Evolutionary conservation across 2,888 invertebrate species (phyloP).

Genomic region (Drosophila crucigera): DNA sequence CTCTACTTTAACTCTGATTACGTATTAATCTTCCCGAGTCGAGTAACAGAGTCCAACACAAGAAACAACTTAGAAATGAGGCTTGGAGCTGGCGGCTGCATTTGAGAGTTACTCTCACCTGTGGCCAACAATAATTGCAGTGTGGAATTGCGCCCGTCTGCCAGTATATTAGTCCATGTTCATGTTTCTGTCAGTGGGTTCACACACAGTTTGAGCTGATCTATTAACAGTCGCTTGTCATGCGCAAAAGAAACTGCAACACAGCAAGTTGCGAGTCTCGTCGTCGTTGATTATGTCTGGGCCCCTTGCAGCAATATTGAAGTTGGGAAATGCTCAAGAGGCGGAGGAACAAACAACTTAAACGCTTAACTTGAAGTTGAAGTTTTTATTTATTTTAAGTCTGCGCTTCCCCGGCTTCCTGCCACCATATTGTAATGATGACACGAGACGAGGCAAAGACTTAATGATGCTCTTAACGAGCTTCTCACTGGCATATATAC

Average conservation of each 20-base stretch:
- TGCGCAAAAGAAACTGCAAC: constrained; percentile 11
- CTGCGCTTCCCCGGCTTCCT: constrained; percentile 52
- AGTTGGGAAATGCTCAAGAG: constrained; percentile 70
- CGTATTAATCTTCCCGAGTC: no score
- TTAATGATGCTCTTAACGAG: constrained; percentile 72
- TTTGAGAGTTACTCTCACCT: constrained; percentile 18
- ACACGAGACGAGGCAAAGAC: constrained; percentile 43
- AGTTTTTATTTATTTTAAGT: constrained; percentile 78
- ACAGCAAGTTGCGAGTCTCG: neutral
- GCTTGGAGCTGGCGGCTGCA: constrained; percentile 24
- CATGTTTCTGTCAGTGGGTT: constrained; percentile 46
- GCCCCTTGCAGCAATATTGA: constrained; percentile 73
- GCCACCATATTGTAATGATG: constrained; percentile 45
- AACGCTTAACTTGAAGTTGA: constrained; percentile 73
- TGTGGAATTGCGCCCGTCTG: constrained; percentile 10
- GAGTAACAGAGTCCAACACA: neutral
- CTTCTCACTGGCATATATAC: constrained; percentile 24
- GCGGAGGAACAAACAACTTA: constrained; percentile 78
- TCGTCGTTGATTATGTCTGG: constrained; percentile 57
- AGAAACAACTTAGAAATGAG: constrained; percentile 34
- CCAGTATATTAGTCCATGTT: constrained; percentile 3
- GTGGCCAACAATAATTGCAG: constrained; percentile 10
- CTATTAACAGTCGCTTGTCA: constrained; percentile 67
- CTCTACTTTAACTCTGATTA: no score
- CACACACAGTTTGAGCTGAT: constrained; percentile 72